Percentiles rank a stretch among this genome's conserved stretches.
Evolutionary conservation across 2,797 vertebrate genomes (phyloP).

Genomic region (Chaunax sp.): DNA sequence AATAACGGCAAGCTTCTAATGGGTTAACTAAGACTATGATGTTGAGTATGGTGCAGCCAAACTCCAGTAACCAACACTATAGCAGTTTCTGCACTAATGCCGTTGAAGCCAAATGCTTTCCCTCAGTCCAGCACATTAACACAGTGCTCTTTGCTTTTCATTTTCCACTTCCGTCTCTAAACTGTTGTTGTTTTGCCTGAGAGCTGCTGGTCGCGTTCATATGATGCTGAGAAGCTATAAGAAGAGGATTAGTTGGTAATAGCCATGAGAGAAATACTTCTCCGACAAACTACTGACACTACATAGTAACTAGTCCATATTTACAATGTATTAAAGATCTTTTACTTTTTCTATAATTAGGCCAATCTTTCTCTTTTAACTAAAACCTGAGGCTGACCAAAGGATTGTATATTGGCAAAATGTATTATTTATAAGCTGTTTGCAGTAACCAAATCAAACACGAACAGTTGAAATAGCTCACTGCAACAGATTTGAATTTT

Average conservation of each 20-base stretch:
- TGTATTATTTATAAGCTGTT: too few relatives aligned
- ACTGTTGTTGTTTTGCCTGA: constrained; percentile 26
- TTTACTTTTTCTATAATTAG: too few relatives aligned
- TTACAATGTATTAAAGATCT: too few relatives aligned
- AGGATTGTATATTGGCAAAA: too few relatives aligned
- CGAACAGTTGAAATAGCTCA: too few relatives aligned
- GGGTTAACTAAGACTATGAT: background rate
- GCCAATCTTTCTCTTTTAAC: too few relatives aligned
- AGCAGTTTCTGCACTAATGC: background rate
- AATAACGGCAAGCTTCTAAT: background rate
- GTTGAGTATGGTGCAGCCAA: background rate
- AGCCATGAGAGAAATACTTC: constrained; percentile 43
- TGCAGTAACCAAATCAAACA: too few relatives aligned
- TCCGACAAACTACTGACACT: too few relatives aligned
- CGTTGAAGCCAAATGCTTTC: background rate
- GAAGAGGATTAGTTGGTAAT: constrained; percentile 49
- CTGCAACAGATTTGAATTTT: too few relatives aligned
- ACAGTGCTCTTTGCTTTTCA: constrained; percentile 17
- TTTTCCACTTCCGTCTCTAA: constrained; percentile 20
- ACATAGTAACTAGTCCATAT: too few relatives aligned
- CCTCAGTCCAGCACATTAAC: constrained; percentile 14
- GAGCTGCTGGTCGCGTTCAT: constrained; percentile 40
- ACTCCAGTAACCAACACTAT: background rate
- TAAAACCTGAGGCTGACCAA: too few relatives aligned
- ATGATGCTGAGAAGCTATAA: constrained; percentile 48